A percentile compares a stretch with the other conserved stretches of the same genome.
Evolutionary conservation across 2,797 vertebrate species (phyloP).

Genomic region (Alauda arvensis): DNA sequence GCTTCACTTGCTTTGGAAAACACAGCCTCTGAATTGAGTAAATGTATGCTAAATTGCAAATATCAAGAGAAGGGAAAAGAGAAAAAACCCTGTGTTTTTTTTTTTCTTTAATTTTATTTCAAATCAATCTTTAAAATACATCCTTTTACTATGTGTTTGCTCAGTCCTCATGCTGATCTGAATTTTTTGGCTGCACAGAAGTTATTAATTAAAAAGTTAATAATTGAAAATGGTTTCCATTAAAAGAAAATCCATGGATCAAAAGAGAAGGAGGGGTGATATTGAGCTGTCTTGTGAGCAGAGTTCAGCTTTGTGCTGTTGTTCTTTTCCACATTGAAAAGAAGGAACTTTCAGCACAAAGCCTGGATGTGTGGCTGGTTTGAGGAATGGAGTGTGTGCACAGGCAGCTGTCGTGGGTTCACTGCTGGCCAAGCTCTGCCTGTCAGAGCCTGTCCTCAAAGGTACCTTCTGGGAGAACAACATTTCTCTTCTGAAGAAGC

Average conservation of each 20-base stretch:
- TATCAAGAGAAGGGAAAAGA: neutral
- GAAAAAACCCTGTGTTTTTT: accelerated
- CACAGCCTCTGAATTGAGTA: neutral
- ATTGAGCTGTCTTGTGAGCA: neutral
- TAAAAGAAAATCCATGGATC: neutral
- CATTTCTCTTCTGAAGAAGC: neutral
- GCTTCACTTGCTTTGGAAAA: neutral
- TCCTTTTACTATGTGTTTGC: neutral
- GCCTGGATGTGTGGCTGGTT: neutral
- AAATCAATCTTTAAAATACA: neutral
- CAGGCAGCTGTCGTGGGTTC: neutral
- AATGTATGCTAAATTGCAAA: neutral
- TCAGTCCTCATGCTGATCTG: neutral
- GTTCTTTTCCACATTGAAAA: neutral
- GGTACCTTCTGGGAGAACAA: neutral
- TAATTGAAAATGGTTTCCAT: neutral
- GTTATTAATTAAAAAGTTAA: neutral
- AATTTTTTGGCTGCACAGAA: neutral
- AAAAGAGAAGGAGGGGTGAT: neutral
- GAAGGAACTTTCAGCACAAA: neutral
- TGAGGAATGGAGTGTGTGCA: neutral
- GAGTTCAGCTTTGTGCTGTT: neutral
- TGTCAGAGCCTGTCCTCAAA: neutral
- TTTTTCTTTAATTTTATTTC: neutral
- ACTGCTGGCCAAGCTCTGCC: neutral